Evolutionary conservation across 1,140 invertebrate genomes (phyloP).

Genomic region (Idris sp.): DNA sequence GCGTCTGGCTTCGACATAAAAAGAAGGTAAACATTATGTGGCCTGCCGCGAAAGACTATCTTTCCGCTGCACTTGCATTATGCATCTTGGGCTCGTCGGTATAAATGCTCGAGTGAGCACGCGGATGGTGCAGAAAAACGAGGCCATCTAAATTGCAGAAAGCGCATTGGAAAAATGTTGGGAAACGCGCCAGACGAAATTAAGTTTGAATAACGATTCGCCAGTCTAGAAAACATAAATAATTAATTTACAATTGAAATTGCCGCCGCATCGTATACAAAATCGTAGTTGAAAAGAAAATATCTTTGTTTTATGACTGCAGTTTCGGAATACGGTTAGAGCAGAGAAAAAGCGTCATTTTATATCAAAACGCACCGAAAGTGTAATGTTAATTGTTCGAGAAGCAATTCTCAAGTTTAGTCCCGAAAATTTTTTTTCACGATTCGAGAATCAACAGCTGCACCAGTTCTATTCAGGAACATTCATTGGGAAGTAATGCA

Average conservation of each 20-base stretch:
- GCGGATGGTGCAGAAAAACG: constrained; percentile 62
- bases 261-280: constrained; percentile 11
- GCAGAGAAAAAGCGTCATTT: too few relatives aligned
- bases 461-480: constrained; percentile 34
- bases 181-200: constrained; percentile 38
- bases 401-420: constrained; percentile 45
- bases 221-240: constrained; percentile 29
- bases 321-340: too few relatives aligned
- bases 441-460: constrained; percentile 51
- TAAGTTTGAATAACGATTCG: constrained; percentile 37
- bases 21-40: constrained; percentile 61
- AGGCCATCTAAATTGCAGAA: constrained; percentile 66
- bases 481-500: constrained; percentile 44
- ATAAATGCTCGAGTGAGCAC: constrained; percentile 41
- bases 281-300: too few relatives aligned
- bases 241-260: constrained; percentile 44
- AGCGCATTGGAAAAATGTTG: constrained; percentile 34
- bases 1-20: constrained; percentile 51
- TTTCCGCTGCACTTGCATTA: constrained; percentile 49
- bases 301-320: too few relatives aligned
- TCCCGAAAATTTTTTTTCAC: constrained; percentile 53
- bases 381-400: constrained; percentile 53
- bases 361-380: constrained; percentile 37
- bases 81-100: constrained; percentile 31
- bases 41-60: constrained; percentile 55